Base-by-base conservation (phyloP, 2,113 vertebrate genomes). In the Chaetodon auriga region DNA sequence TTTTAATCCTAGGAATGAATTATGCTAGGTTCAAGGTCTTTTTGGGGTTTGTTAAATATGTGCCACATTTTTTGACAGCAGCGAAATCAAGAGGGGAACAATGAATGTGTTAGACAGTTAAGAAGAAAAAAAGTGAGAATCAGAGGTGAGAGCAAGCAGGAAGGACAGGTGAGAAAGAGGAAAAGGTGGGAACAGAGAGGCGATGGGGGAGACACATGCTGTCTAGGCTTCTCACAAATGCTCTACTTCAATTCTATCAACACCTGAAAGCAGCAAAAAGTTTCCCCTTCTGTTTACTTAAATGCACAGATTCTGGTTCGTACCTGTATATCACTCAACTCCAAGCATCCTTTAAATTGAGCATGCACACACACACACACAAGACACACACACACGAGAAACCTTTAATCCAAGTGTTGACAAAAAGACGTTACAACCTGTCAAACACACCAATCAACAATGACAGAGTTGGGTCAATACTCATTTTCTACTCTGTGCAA, bases 111-210 rank as follows among this genome's bases (percentile, higher is more conserved):
- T 51, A 10, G 15, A 82, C 53, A 81, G 77, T 4, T 54, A n/a
- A 73, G 41, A 36, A 4, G 30, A 69, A 66, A 76, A 30, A 45
- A 73, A 64, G 23, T 36, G n/a, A 18, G 21, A 62, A 60, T 74
- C 7, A 66, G 63, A 70, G 54, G 75, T 75, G 68, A 76, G 76
- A 78, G 43, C 0, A 2, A 65, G 71, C 35, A 69, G n/a, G 36
- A 65, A 25, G 36, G 58, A 63, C 75, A 80, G 71, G 72, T 84
- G 76, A 83, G 72, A 84, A 78, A 75, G 14, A 49, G n/a, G 61
- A 58, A 69, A 77, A 77, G 66, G 75, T 79, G 62, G 18, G 14
- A 82, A 72, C 21, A 1, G 21, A 23, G 18, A 45, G 30, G 11
- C 6, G 16, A 35, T 19, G 6, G 21, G 43, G 53, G 1, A 21